These are phyloP conservation scores for Cromileptes altivelis DNA, from an alignment of 2,113 vertebrate species.

Conservation along the genomic window DNA sequence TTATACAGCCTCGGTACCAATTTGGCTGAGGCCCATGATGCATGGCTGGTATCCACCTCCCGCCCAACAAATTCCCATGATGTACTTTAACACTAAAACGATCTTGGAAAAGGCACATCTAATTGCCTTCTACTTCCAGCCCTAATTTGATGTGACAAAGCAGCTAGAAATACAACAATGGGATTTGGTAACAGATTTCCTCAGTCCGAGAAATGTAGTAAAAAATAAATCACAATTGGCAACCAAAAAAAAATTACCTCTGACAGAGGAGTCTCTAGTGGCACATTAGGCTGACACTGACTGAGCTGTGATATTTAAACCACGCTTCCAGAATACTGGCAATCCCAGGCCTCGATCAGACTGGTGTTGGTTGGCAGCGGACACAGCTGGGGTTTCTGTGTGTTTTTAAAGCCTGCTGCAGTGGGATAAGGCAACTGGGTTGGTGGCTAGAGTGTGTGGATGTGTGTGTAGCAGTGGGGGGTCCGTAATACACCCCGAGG, in stretches of 20 bases:
- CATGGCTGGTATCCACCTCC: conserved; percentile 57
- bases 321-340: conserved; percentile 70
- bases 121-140: conserved; percentile 49
- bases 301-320: conserved; percentile 70
- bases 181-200: conserved; percentile 61
- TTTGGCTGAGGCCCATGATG: conserved; percentile 50
- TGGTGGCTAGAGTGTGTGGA: conserved; percentile 33
- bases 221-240: conserved; percentile 58
- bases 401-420: conserved; percentile 30
- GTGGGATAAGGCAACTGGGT: conserved; percentile 42
- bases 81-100: conserved; percentile 58
- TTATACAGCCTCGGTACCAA: conserved; percentile 55
- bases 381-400: conserved; percentile 45
- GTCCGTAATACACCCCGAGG: conserved; percentile 55
- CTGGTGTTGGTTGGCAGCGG: conserved; percentile 61
- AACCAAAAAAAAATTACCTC: conserved; percentile 54
- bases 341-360: conserved; percentile 63
- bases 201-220: conserved; percentile 55
- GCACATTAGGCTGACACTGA: conserved; percentile 65
- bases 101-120: conserved; percentile 48
- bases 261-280: conserved; percentile 68
- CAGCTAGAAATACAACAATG: conserved; percentile 52
- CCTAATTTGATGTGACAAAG: conserved; percentile 63
- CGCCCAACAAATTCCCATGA: conserved; percentile 53
- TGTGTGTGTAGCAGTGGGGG: conserved; percentile 44